phyloP scores from a whole-genome alignment of 2,888 invertebrate genomes.

The Meganola albula region DNA sequence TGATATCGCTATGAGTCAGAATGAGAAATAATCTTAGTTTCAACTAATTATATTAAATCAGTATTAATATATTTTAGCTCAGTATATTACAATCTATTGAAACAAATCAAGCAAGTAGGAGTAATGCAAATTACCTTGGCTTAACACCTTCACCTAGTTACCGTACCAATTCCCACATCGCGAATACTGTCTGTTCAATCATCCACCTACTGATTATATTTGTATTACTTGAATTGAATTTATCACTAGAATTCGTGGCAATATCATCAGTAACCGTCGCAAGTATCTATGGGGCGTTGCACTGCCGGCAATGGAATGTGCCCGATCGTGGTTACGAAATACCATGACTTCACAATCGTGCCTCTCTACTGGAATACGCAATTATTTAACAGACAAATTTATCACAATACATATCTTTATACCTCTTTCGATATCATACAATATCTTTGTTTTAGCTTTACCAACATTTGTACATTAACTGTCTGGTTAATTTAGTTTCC shows the following conservation, averaged over 20 bases:
- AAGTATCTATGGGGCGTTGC: constrained; percentile 68
- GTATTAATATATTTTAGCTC: no score
- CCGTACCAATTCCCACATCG: constrained; percentile 34
- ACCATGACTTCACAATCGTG: constrained; percentile 57
- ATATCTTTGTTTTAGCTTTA: constrained; percentile 4
- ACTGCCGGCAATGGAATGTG: constrained; percentile 64
- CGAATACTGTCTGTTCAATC: constrained; percentile 18
- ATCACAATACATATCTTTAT: not conserved
- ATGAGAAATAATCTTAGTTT: no score
- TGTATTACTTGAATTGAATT: constrained; percentile 25
- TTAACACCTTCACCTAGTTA: constrained; percentile 38
- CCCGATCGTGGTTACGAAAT: constrained; percentile 72
- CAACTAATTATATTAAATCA: no score
- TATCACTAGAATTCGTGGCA: constrained; percentile 25
- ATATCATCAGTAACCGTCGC: constrained; percentile 49
- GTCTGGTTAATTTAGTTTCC: constrained; percentile 45
- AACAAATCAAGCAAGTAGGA: no score
- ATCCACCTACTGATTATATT: constrained; percentile 25
- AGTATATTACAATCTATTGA: no score
- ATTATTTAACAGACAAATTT: constrained; percentile 32
- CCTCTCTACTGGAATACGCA: constrained; percentile 48
- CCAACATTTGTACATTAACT: constrained; percentile 32
- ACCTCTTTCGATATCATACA: not conserved
- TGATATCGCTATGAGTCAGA: no score
- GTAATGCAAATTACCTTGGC: constrained; percentile 29